Conservation (phyloP, 1,140 invertebrate genomes). For the Gerris buenoi region DNA sequence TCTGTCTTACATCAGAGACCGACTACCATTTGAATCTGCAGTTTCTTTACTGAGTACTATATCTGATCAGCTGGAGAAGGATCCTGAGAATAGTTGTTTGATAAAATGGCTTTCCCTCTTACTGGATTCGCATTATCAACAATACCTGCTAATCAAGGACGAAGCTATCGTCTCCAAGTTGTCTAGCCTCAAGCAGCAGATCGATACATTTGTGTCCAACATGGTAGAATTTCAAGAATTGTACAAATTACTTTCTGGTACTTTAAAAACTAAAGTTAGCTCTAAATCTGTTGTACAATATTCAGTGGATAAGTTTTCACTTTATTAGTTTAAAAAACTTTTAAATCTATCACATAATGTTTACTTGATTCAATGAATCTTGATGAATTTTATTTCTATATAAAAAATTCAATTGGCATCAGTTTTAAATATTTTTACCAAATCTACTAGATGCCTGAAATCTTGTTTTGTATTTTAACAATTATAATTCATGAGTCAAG, state of each 20-base stretch:
- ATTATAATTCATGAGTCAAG: too few relatives aligned
- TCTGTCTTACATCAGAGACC: neutral
- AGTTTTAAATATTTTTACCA: too few relatives aligned
- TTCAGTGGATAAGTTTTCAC: neutral
- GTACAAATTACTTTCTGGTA: neutral
- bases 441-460: too few relatives aligned
- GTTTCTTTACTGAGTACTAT: neutral
- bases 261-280: neutral
- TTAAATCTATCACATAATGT: too few relatives aligned
- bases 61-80: neutral
- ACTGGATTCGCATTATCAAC: neutral
- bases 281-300: neutral
- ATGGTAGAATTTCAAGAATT: neutral
- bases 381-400: too few relatives aligned
- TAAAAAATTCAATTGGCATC: too few relatives aligned
- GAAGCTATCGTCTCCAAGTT: neutral
- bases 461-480: too few relatives aligned
- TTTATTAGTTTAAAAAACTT: too few relatives aligned
- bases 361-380: too few relatives aligned
- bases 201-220: neutral
- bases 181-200: neutral
- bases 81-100: neutral
- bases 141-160: neutral
- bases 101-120: neutral
- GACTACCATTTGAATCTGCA: neutral